Conservation (phyloP, 2,888 invertebrate species). For the Caprella mutica region DNA sequence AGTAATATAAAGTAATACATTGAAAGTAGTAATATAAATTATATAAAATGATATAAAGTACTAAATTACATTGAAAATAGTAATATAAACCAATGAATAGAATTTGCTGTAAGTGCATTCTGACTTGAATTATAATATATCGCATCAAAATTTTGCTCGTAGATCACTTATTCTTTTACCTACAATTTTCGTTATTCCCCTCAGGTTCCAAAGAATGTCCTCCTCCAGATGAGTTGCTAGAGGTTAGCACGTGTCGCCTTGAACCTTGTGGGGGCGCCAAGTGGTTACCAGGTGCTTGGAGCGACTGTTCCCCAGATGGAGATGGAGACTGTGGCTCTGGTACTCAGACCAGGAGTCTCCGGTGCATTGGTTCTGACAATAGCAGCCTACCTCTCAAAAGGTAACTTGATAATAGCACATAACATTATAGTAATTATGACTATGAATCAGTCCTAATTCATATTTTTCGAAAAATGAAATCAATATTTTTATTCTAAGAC, state of each 20-base stretch:
- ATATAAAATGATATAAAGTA: no score
- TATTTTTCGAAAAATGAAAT: background rate
- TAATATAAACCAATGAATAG: no score
- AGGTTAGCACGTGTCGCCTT: conserved; percentile 46
- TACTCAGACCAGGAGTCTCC: conserved; percentile 14
- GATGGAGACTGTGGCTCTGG: conserved; percentile 21
- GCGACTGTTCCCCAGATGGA: conserved; percentile 25
- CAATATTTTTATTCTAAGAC: no score
- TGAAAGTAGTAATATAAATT: no score
- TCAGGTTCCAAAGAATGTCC: no score
- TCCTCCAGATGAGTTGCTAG: conserved; percentile 46
- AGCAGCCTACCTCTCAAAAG: conserved; percentile 15
- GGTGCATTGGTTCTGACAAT: conserved; percentile 16
- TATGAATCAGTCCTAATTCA: background rate
- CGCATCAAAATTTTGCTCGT: background rate
- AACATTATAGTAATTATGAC: background rate
- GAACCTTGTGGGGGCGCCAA: conserved; percentile 35
- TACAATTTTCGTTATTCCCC: background rate
- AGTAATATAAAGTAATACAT: no score
- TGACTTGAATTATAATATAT: background rate
- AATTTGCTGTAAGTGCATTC: background rate
- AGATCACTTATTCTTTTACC: background rate
- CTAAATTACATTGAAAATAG: no score
- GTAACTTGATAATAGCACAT: background rate
- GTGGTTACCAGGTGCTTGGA: conserved; percentile 35